Evolutionary conservation across 2,113 vertebrate species (phyloP).

Genomic region (Trogon melanurus): DNA sequence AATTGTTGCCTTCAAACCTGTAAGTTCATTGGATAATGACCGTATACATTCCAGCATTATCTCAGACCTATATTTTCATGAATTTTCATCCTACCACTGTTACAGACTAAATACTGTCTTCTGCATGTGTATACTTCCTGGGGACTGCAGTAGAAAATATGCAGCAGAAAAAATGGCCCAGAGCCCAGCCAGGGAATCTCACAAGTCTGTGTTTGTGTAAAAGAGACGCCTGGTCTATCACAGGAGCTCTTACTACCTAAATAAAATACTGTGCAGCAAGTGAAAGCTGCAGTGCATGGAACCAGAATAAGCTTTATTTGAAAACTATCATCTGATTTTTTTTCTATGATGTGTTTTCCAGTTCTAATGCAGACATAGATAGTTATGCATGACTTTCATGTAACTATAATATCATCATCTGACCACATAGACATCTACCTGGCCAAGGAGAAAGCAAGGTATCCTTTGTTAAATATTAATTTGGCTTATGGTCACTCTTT

Average conservation of each 20-base stretch:
- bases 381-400: not conserved
- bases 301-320: not conserved
- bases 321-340: not conserved
- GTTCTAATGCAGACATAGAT: not conserved
- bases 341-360: not conserved
- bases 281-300: not conserved
- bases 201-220: not conserved
- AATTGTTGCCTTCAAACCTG: not conserved
- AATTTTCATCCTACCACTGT: not conserved
- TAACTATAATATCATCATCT: not conserved
- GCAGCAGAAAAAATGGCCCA: not conserved
- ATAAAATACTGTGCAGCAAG: not conserved
- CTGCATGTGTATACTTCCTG: not conserved
- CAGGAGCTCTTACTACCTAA: not conserved
- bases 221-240: not conserved
- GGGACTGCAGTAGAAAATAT: not conserved
- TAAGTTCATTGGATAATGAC: not conserved
- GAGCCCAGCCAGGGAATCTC: not conserved
- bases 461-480: constrained; percentile 2
- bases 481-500: not conserved
- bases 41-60: not conserved
- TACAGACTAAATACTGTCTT: not conserved
- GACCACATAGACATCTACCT: not conserved
- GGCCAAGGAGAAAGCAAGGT: not conserved
- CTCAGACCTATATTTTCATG: not conserved